These are phyloP conservation scores for Anaspis maculata DNA, from an alignment of 2,888 invertebrate genomes.

Conservation along the genomic window DNA sequence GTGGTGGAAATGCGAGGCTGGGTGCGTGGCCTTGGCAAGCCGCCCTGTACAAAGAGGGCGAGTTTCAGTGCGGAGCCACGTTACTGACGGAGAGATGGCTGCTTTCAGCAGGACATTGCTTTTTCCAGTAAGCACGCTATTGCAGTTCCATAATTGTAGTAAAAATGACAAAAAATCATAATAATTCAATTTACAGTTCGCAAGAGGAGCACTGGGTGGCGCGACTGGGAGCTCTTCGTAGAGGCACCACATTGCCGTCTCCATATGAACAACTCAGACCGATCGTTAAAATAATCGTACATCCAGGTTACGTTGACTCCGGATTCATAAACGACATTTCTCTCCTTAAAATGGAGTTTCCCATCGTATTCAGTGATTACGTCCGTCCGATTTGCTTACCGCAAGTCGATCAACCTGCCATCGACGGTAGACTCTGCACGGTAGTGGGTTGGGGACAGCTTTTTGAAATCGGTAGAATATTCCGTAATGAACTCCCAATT, in stretches of 20 bases:
- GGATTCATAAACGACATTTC: constrained; percentile 76
- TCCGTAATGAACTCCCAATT: constrained; percentile 48
- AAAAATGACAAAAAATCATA: constrained; percentile 5
- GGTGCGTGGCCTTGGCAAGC: constrained; percentile 84
- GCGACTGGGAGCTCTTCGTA: constrained; percentile 63
- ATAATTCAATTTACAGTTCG: constrained; percentile 49
- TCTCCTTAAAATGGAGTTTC: constrained; percentile 52
- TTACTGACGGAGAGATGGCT: constrained; percentile 64
- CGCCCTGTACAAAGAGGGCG: constrained; percentile 76
- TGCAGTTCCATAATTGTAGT: too few relatives aligned
- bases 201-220: constrained; percentile 73
- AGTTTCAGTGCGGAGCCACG: constrained; percentile 76
- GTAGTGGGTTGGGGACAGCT: constrained; percentile 78
- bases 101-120: constrained; percentile 74
- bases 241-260: constrained; percentile 64
- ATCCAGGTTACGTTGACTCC: constrained; percentile 65
- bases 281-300: constrained; percentile 57
- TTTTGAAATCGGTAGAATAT: constrained; percentile 68
- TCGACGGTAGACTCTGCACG: constrained; percentile 62
- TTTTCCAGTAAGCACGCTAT: constrained; percentile 57
- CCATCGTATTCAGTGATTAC: constrained; percentile 54
- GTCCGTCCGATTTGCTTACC: constrained; percentile 60
- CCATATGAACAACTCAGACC: constrained; percentile 66
- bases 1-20: constrained; percentile 65
- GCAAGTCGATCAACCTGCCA: constrained; percentile 48